Conservation (phyloP, 1,140 invertebrate genomes). For the Drosophila bifasciata region DNA sequence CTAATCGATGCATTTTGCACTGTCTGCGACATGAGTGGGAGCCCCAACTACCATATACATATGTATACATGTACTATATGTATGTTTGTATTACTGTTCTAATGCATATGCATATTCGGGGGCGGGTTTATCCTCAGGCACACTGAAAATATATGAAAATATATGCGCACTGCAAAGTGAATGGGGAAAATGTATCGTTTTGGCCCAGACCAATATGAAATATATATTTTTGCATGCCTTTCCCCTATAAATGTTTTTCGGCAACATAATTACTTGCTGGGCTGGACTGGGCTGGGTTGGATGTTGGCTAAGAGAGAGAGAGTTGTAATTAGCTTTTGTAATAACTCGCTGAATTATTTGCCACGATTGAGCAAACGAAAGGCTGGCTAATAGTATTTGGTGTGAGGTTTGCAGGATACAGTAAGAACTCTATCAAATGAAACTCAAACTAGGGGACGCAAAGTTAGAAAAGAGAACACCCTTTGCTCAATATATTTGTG, state of each 20-base stretch:
- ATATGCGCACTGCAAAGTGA: constrained; percentile 51
- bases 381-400: neutral
- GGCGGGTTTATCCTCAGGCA: too few relatives aligned
- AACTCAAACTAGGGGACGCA: too few relatives aligned
- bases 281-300: too few relatives aligned
- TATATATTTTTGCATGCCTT: constrained; percentile 45
- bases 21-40: constrained; percentile 30
- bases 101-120: constrained; percentile 18
- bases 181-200: constrained; percentile 49
- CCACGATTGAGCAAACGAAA: constrained; percentile 31
- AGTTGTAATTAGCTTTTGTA: constrained; percentile 67
- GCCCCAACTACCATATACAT: too few relatives aligned
- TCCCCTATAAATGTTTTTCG: constrained; percentile 33
- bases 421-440: neutral
- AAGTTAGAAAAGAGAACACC: too few relatives aligned
- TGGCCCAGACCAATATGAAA: constrained; percentile 41
- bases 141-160: constrained; percentile 44
- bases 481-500: too few relatives aligned
- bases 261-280: constrained; percentile 46
- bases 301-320: constrained; percentile 4
- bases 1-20: constrained; percentile 58
- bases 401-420: neutral
- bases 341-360: constrained; percentile 65
- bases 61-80: too few relatives aligned
- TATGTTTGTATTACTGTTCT: constrained; percentile 7